phyloP scores from a whole-genome alignment of 1,140 invertebrate genomes.

The Aradophagus sp. region DNA sequence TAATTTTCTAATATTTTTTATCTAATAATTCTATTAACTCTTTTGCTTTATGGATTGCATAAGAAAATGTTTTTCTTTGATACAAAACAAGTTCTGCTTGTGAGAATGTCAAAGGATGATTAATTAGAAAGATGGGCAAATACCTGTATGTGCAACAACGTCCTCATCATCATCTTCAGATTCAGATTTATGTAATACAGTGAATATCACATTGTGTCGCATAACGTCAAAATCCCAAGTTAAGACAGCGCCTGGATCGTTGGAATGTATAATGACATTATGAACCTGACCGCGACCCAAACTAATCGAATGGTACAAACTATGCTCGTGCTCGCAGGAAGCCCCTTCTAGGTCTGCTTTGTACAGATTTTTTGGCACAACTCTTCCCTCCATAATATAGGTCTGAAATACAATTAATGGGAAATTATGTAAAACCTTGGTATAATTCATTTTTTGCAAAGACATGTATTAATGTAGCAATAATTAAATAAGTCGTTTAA shows the following conservation, averaged over 20 bases:
- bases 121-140: conserved; percentile 8
- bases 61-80: too few species aligned
- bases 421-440: background rate
- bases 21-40: too few species aligned
- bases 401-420: conserved; percentile 76
- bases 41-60: too few species aligned
- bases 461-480: too few species aligned
- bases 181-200: conserved; percentile 78
- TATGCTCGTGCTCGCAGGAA: conserved; percentile 73
- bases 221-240: conserved; percentile 98
- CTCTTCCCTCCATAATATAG: conserved; percentile 88
- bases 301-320: conserved; percentile 76
- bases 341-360: conserved; percentile 83
- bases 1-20: conserved; percentile 2
- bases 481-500: too few species aligned
- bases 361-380: conserved; percentile 93
- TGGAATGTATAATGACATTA: conserved; percentile 88
- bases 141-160: conserved; percentile 29
- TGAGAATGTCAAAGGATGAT: too few species aligned
- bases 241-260: conserved; percentile 90
- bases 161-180: conserved; percentile 41
- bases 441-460: too few species aligned
- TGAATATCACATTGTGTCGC: conserved; percentile 91
- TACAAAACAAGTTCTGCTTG: too few species aligned
- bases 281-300: conserved; percentile 81